Evolutionary conservation across 2,888 invertebrate species (phyloP).

Genomic region (Melanargia galathea): DNA sequence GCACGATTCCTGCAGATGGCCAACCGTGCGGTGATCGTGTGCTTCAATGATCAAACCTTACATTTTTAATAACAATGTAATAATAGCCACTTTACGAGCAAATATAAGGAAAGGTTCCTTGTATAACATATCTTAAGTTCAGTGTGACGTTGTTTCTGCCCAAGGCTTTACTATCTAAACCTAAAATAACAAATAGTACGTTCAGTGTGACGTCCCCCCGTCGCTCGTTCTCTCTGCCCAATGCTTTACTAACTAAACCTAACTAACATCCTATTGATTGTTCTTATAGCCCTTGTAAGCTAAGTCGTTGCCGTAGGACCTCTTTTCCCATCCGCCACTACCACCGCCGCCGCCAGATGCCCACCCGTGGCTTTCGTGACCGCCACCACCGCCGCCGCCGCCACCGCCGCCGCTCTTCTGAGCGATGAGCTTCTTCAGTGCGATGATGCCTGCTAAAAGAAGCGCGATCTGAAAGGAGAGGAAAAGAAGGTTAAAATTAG

Average conservation of each 20-base stretch:
- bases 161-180: neutral
- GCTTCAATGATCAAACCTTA: too few relatives aligned
- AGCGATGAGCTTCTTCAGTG: slow-evolving; percentile 89
- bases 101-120: too few relatives aligned
- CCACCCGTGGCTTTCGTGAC: slow-evolving; percentile 80
- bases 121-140: too few relatives aligned
- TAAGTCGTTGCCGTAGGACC: slow-evolving; percentile 83
- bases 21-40: too few relatives aligned
- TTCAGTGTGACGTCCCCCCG: neutral
- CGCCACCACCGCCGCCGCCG: slow-evolving; percentile 53
- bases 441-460: slow-evolving; percentile 90
- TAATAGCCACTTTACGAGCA: too few relatives aligned
- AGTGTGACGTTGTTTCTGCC: too few relatives aligned
- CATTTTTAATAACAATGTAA: too few relatives aligned
- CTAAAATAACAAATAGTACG: too few relatives aligned
- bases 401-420: slow-evolving; percentile 84
- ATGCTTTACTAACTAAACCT: neutral
- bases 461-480: slow-evolving; percentile 87
- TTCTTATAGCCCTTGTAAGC: slow-evolving; percentile 86
- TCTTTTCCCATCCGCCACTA: slow-evolving; percentile 85
- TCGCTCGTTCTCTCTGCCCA: neutral
- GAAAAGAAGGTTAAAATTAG: neutral
- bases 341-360: slow-evolving; percentile 67
- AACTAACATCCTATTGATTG: neutral
- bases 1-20: too few relatives aligned